A percentile compares a stretch with the other conserved stretches of the same genome.
Conservation (phyloP, 2,888 invertebrate genomes). For the Athalia circularis region DNA sequence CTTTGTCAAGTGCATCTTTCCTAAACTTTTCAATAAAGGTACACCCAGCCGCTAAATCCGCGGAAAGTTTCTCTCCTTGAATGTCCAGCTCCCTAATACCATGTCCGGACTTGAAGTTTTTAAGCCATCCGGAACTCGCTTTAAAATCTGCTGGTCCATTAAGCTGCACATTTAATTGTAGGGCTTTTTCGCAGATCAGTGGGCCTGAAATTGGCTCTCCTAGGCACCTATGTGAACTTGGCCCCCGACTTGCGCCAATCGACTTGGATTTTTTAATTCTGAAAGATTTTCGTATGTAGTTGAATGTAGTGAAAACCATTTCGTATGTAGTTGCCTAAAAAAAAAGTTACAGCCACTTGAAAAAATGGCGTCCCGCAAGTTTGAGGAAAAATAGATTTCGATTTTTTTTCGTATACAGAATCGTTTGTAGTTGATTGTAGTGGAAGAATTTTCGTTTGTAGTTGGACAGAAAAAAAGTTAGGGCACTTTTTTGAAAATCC, state of each 20-base stretch:
- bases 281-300: constrained; percentile 10
- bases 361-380: constrained; percentile 2
- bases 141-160: no score
- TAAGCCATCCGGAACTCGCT: no score
- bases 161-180: no score
- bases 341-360: constrained; percentile 10
- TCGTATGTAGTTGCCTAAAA: background rate
- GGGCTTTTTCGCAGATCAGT: no score
- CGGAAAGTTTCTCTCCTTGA: no score
- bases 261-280: background rate
- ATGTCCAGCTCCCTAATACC: no score
- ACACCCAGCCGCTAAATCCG: no score
- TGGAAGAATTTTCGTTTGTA: background rate
- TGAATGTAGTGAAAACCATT: constrained; percentile 10
- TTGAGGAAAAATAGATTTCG: background rate
- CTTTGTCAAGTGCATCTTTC: no score
- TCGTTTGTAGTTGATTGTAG: constrained; percentile 13
- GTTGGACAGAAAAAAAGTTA: background rate
- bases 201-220: no score
- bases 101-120: no score
- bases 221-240: background rate
- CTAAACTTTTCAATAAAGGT: no score
- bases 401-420: constrained; percentile 19
- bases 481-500: background rate
- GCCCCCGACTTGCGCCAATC: background rate